A percentile compares a stretch with the other conserved stretches of the same genome.
These are phyloP conservation scores for Sebastes steindachneri DNA, from an alignment of 2,797 vertebrate genomes.

Conservation along the genomic window DNA sequence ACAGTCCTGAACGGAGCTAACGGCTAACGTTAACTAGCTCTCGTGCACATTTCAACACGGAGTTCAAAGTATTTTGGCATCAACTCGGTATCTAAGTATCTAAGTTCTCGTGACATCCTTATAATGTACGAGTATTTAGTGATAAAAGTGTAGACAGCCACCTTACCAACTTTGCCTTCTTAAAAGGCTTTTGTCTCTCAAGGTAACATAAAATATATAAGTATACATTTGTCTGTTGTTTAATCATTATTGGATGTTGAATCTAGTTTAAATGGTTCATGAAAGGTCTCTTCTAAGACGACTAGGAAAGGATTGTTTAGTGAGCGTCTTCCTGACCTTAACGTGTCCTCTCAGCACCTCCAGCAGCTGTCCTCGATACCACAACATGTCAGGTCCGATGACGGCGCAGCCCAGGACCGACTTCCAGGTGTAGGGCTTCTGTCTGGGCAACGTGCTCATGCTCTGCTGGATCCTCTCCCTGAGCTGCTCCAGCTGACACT, in stretches of 20 bases:
- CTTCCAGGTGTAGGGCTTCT: slow-evolving; percentile 90
- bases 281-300: not conserved
- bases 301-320: not conserved
- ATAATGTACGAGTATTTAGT: no score
- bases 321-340: slow-evolving; percentile 76
- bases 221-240: not conserved
- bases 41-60: no score
- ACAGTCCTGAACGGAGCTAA: no score
- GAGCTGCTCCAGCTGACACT: slow-evolving; percentile 80
- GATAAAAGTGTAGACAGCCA: no score
- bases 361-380: slow-evolving; percentile 90
- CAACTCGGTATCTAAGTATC: no score
- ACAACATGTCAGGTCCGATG: slow-evolving; percentile 90
- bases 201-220: no score
- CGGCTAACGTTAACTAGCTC: no score
- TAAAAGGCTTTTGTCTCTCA: no score
- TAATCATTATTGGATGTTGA: not conserved
- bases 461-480: slow-evolving; percentile 84
- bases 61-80: no score
- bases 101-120: no score
- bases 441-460: slow-evolving; percentile 86
- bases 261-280: not conserved
- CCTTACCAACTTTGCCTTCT: not conserved
- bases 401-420: slow-evolving; percentile 89
- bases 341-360: slow-evolving; percentile 83